phyloP scores from a whole-genome alignment of 2,888 invertebrate genomes.

The Drosophila barbarae region DNA sequence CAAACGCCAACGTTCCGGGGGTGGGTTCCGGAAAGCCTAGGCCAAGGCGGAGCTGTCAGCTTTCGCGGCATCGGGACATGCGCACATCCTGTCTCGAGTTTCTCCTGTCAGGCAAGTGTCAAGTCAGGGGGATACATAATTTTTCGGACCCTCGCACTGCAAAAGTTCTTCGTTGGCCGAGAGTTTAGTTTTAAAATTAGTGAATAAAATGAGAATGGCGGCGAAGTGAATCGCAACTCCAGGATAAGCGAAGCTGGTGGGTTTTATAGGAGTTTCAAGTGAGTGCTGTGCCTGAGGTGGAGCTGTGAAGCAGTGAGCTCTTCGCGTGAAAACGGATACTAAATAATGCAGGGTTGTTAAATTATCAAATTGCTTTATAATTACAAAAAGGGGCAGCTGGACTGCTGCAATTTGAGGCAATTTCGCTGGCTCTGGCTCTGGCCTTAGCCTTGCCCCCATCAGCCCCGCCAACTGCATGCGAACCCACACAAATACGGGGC shows the following conservation, averaged over 20 bases:
- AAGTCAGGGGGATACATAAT: slow-evolving; percentile 68
- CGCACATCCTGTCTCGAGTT: slow-evolving; percentile 47
- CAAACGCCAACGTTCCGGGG: slow-evolving; percentile 10
- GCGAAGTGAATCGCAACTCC: slow-evolving; percentile 33
- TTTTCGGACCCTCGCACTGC: slow-evolving; percentile 65
- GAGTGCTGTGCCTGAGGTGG: neutral
- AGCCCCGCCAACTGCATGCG: slow-evolving; percentile 22
- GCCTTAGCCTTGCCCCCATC: slow-evolving; percentile 32
- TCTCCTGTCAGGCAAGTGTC: slow-evolving; percentile 60
- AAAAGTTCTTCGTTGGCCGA: slow-evolving; percentile 24
- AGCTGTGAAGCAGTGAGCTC: neutral
- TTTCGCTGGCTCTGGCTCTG: slow-evolving; percentile 11
- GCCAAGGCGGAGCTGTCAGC: slow-evolving; percentile 52
- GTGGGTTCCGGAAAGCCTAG: slow-evolving; percentile 21
- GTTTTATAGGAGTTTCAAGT: neutral
- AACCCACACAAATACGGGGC: slow-evolving; percentile 10
- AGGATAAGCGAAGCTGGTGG: slow-evolving; percentile 15
- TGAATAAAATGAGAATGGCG: slow-evolving; percentile 43
- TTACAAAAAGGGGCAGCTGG: slow-evolving; percentile 9
- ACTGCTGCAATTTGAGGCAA: slow-evolving; percentile 14
- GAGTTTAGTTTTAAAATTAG: slow-evolving; percentile 12
- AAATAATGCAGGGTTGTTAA: slow-evolving; percentile 15
- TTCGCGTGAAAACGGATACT: neutral
- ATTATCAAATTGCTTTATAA: slow-evolving; percentile 16
- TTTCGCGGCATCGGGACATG: slow-evolving; percentile 49